Percentiles rank a stretch among this genome's conserved stretches.
phyloP scores from a whole-genome alignment of 2,797 vertebrate genomes.

The Leucoraja ocellata region DNA sequence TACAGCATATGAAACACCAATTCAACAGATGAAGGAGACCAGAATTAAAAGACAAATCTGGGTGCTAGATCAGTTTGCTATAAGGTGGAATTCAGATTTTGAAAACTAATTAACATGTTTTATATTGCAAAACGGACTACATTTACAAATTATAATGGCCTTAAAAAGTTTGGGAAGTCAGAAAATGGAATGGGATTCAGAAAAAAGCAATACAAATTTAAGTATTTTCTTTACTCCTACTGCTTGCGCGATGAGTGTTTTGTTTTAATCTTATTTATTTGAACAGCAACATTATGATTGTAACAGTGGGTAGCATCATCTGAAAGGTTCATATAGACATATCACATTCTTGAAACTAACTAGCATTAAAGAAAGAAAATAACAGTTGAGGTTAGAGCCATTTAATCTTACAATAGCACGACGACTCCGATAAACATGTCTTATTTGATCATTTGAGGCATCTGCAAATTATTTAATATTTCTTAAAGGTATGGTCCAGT shows the following conservation, averaged over 20 bases:
- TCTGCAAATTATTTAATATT: not conserved
- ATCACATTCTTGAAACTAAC: not conserved
- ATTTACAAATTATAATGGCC: too few species aligned
- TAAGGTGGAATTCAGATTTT: too few species aligned
- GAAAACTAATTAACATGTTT: too few species aligned
- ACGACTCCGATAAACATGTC: not conserved
- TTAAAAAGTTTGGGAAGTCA: too few species aligned
- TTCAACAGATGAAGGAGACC: too few species aligned
- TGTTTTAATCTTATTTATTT: not conserved
- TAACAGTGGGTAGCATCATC: not conserved
- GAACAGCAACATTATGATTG: not conserved
- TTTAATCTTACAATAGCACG: not conserved
- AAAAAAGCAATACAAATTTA: too few species aligned
- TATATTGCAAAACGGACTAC: too few species aligned
- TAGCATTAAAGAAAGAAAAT: not conserved
- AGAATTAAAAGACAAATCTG: too few species aligned
- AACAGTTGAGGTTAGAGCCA: not conserved
- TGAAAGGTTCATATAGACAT: not conserved
- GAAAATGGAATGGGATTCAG: too few species aligned
- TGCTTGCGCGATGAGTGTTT: not conserved
- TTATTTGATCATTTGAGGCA: conserved; percentile 1
- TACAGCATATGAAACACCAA: too few species aligned
- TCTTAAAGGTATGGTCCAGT: not conserved
- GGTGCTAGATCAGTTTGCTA: too few species aligned
- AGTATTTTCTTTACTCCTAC: not conserved